Percentiles rank a stretch among this genome's conserved stretches.
These are phyloP conservation scores for Dolichotis patagonum DNA, from an alignment of 2,113 vertebrate genomes.

Conservation along the genomic window DNA sequence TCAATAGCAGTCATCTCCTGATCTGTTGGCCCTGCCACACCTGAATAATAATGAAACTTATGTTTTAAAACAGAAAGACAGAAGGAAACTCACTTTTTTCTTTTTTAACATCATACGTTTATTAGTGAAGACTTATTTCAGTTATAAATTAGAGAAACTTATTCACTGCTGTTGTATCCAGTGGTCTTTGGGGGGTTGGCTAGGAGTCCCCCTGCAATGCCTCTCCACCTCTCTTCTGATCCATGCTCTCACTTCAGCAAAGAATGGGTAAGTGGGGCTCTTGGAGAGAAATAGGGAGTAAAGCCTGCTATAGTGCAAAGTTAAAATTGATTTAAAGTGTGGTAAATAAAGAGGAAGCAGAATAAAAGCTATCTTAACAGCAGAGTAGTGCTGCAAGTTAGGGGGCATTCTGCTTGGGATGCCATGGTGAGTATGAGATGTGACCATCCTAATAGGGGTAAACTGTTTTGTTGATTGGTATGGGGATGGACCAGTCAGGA, in stretches of 20 bases:
- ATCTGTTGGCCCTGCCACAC: background rate
- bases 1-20: background rate
- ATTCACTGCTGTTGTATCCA: background rate
- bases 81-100: background rate
- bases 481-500: background rate
- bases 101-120: background rate
- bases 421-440: background rate
- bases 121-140: background rate
- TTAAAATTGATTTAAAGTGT: background rate
- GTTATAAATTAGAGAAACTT: conserved; percentile 13
- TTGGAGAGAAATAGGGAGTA: background rate
- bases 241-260: background rate
- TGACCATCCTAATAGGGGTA: background rate
- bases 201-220: background rate
- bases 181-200: background rate
- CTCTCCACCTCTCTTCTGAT: background rate
- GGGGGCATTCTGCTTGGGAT: background rate
- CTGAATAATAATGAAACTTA: background rate
- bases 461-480: background rate
- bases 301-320: background rate
- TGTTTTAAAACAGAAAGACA: background rate
- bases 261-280: background rate
- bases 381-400: background rate
- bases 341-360: background rate
- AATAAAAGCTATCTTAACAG: background rate